These are phyloP conservation scores for Numenius phaeopus DNA, from an alignment of 2,797 vertebrate species.

Conservation along the genomic window DNA sequence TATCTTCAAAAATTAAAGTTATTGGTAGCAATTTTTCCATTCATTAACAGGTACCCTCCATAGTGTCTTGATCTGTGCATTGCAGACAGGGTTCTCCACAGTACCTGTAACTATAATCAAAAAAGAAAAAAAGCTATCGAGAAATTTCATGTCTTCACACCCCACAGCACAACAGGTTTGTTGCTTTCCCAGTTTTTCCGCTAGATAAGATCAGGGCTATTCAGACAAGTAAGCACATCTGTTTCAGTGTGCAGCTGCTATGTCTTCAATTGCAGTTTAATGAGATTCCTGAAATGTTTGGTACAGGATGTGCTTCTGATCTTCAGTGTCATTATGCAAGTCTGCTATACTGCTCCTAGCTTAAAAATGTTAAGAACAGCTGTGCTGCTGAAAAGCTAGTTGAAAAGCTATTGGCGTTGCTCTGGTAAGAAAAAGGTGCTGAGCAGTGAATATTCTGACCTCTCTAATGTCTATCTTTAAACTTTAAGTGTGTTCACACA, in stretches of 20 bases:
- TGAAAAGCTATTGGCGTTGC: neutral
- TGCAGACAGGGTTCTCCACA: neutral
- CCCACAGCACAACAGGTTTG: neutral
- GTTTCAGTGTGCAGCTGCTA: constrained; percentile 72
- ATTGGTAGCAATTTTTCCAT: neutral
- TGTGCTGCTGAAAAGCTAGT: neutral
- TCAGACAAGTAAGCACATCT: constrained; percentile 73
- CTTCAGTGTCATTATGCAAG: constrained; percentile 63
- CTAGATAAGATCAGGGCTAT: constrained; percentile 53
- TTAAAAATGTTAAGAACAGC: constrained; percentile 46
- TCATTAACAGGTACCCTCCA: neutral
- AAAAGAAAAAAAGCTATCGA: neutral
- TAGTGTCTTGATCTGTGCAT: neutral
- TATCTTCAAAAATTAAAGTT: neutral
- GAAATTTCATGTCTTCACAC: neutral
- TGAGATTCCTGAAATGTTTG: constrained; percentile 72
- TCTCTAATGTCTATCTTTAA: neutral
- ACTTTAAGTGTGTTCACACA: neutral
- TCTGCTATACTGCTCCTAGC: neutral
- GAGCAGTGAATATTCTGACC: constrained; percentile 9
- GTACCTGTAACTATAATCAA: neutral
- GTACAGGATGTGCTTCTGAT: constrained; percentile 64
- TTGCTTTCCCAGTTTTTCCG: constrained; percentile 32
- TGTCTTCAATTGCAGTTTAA: constrained; percentile 66
- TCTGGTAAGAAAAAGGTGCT: neutral